Conservation (phyloP, 2,888 invertebrate species). For the Limnephilus marmoratus region DNA sequence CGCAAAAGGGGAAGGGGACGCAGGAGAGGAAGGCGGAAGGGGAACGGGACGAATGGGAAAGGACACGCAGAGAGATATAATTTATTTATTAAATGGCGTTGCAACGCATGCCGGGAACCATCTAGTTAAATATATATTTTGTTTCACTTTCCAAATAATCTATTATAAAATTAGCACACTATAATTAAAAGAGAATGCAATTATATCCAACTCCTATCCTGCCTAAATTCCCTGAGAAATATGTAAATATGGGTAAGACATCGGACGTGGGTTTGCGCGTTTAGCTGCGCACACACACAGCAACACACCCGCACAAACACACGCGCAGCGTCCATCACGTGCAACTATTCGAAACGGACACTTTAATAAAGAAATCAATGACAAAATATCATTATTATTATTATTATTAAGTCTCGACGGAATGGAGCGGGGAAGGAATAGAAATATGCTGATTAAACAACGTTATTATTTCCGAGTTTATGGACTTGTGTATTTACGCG, state of each 20-base stretch:
- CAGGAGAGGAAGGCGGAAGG: no score
- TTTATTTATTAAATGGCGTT: no score
- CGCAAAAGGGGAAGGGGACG: no score
- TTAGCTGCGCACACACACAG: background rate
- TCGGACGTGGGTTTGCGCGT: background rate
- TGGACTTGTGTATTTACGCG: background rate
- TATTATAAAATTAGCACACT: no score
- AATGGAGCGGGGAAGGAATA: background rate
- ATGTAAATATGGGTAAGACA: slow-evolving; percentile 7
- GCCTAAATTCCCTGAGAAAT: background rate
- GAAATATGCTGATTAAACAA: background rate
- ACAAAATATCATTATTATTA: slow-evolving; percentile 11
- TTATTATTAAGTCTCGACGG: background rate
- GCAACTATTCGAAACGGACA: slow-evolving; percentile 25
- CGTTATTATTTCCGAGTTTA: background rate
- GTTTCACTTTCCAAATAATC: no score
- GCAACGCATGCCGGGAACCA: no score
- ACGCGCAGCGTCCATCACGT: background rate
- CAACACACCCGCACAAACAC: background rate
- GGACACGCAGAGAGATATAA: no score
- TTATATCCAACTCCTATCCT: background rate
- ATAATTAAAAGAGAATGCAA: background rate
- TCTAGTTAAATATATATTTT: no score
- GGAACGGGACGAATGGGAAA: no score
- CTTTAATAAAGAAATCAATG: slow-evolving; percentile 32